phyloP scores from a whole-genome alignment of 2,888 invertebrate genomes.

The Cremastinae sp. region DNA sequence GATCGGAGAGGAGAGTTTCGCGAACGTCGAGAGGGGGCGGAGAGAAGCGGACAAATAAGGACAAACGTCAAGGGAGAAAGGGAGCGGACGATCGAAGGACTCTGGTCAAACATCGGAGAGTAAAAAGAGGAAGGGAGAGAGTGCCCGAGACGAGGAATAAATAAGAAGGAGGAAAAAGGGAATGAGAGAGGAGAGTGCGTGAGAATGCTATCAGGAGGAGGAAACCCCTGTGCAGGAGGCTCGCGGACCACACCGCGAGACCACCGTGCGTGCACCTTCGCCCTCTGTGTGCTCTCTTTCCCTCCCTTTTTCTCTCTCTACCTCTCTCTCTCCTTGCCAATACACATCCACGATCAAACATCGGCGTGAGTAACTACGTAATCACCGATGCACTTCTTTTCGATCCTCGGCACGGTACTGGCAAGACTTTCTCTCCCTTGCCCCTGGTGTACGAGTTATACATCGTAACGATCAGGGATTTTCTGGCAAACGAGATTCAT shows the following conservation, averaged over 20 bases:
- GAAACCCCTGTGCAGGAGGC: constrained; percentile 57
- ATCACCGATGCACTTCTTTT: constrained; percentile 63
- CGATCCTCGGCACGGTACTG: constrained; percentile 57
- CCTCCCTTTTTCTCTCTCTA: constrained; percentile 59
- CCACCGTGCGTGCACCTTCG: constrained; percentile 74
- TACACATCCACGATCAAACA: constrained; percentile 74
- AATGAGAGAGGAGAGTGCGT: constrained; percentile 59
- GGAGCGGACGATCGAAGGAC: constrained; percentile 57
- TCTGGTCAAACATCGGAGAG: constrained; percentile 60
- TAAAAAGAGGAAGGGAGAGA: constrained; percentile 31
- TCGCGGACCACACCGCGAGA: constrained; percentile 78
- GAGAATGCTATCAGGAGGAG: constrained; percentile 63
- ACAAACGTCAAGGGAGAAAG: constrained; percentile 45
- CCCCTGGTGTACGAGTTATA: constrained; percentile 60
- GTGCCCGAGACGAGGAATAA: constrained; percentile 51
- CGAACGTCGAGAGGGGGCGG: constrained; percentile 34
- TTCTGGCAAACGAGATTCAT: constrained; percentile 57
- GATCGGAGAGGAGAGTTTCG: constrained; percentile 42
- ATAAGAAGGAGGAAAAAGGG: constrained; percentile 53
- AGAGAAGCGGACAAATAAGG: constrained; percentile 44
- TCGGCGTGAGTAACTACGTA: constrained; percentile 70
- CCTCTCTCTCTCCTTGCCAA: constrained; percentile 66
- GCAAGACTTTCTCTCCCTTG: constrained; percentile 8
- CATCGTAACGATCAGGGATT: constrained; percentile 52
- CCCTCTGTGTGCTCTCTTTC: constrained; percentile 63